Percentiles rank a stretch among this genome's conserved stretches.
These are phyloP conservation scores for Aphelenchoides fujianensis DNA, from an alignment of 1,140 invertebrate species.

Conservation along the genomic window DNA sequence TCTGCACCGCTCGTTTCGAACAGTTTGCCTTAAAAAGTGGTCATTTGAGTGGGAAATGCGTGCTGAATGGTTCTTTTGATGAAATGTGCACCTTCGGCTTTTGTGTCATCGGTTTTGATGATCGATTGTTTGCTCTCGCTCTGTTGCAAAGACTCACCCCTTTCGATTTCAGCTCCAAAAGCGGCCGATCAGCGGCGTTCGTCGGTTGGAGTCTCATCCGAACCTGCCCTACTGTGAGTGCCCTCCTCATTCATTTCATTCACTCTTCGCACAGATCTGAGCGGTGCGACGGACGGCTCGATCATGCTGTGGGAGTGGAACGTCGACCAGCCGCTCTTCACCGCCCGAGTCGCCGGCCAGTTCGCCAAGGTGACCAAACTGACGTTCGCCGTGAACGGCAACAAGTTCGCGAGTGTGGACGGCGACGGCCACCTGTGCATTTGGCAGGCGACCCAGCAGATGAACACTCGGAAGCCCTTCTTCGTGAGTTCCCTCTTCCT, in stretches of 20 bases:
- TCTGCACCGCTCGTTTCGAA: too few relatives aligned
- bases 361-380: slow-evolving; percentile 94
- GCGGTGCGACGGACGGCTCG: slow-evolving; percentile 92
- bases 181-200: slow-evolving; percentile 79
- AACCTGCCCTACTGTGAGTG: slow-evolving; percentile 87
- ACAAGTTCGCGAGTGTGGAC: slow-evolving; percentile 70
- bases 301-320: slow-evolving; percentile 98
- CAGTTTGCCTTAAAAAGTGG: too few relatives aligned
- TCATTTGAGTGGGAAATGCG: too few relatives aligned
- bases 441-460: slow-evolving; percentile 78
- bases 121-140: too few relatives aligned
- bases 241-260: too few relatives aligned
- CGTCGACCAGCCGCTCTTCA: slow-evolving; percentile 81
- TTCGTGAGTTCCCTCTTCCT: slow-evolving; percentile 75
- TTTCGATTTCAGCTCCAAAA: slow-evolving; percentile 65
- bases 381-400: slow-evolving; percentile 89
- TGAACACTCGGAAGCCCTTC: slow-evolving; percentile 80
- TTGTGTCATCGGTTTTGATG: too few relatives aligned
- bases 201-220: slow-evolving; percentile 90
- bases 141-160: too few relatives aligned
- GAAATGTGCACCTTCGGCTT: too few relatives aligned
- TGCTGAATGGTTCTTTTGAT: too few relatives aligned
- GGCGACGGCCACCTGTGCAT: slow-evolving; percentile 61
- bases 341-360: slow-evolving; percentile 80
- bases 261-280: slow-evolving; percentile 74